Evolutionary conservation across 2,113 vertebrate genomes (phyloP), one percentile per base, ranked within the genome.

Genomic region (Mionectes macconnelli): DNA sequence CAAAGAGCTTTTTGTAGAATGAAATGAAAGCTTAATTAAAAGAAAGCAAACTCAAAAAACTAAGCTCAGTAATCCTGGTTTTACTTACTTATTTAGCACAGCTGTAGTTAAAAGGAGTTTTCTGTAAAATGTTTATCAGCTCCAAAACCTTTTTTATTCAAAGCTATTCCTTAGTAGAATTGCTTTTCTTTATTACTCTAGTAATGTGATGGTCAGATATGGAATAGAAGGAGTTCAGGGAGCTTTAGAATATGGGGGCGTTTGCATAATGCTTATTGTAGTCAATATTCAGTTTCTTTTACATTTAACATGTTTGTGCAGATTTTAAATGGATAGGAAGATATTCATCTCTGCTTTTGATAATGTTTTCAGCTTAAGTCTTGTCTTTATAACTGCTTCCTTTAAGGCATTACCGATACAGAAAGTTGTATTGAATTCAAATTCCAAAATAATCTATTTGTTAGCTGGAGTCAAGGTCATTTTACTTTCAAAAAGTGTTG

Each of bases 1-100:
- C 77, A 97, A 95, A 97, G 87, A 91, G 72, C 67, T 95, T 96
- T 96, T 95, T 68, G 78, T 97, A 88, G 63, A 68, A 83, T 75
- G 49, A 96, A 97, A 89, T 84, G 66, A 94, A 97, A 95, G 39
- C 47, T 87, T 89, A 93, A 63, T 95, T 79, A 73, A 82, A 87
- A 93, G 72, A 88, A 86, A 52, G 13, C 11, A 70, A 60, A 66
- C 19, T 72, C 23, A 7, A 27, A 70, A 62, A 28, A 21, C 11
- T 60, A 53, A 47, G 55, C 50, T 79, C 70, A 85, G 10, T 89
- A 80, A 76, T 94, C 35, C 55, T 88, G n/a, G 40, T 96, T 93
- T 95, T 86, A 70, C 40, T 86, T 93, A 94, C 93, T 86, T 92
- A 94, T 93, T 88, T 80, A n/a, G 79, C 95, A 93, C 90, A 98